Conservation (phyloP, 2,113 vertebrate species). For the Saiga tatarica region DNA sequence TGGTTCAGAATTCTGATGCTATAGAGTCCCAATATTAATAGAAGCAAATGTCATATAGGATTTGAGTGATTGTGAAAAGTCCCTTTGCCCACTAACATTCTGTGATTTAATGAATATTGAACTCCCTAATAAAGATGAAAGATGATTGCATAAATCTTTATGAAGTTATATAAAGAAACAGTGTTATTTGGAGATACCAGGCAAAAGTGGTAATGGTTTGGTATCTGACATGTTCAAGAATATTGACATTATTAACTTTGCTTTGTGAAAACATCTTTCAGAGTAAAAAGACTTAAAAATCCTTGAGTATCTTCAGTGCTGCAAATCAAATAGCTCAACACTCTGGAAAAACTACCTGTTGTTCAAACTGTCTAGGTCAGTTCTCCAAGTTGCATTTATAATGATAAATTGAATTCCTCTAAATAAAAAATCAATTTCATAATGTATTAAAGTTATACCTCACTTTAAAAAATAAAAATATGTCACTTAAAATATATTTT, state of each 20-base stretch:
- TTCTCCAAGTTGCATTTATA: neutral
- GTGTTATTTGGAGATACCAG: neutral
- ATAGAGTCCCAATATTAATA: neutral
- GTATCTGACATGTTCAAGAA: neutral
- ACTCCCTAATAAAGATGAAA: neutral
- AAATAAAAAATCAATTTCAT: slow-evolving; percentile 16
- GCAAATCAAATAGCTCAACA: neutral
- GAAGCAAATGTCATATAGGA: neutral
- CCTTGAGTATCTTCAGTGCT: neutral
- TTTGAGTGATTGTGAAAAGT: neutral
- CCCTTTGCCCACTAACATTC: neutral
- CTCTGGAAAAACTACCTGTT: neutral
- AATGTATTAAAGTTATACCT: neutral
- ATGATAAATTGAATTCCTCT: neutral
- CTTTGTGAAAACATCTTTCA: slow-evolving; percentile 2
- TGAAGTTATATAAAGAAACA: neutral
- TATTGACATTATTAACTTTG: neutral
- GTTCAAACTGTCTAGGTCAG: neutral
- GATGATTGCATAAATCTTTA: neutral
- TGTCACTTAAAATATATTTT: neutral
- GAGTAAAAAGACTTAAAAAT: slow-evolving; percentile 11
- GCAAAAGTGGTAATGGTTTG: neutral
- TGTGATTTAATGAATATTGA: neutral
- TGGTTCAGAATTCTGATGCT: neutral
- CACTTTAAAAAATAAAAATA: neutral